phyloP scores from a whole-genome alignment of 2,113 vertebrate species.

The Suricata suricatta region DNA sequence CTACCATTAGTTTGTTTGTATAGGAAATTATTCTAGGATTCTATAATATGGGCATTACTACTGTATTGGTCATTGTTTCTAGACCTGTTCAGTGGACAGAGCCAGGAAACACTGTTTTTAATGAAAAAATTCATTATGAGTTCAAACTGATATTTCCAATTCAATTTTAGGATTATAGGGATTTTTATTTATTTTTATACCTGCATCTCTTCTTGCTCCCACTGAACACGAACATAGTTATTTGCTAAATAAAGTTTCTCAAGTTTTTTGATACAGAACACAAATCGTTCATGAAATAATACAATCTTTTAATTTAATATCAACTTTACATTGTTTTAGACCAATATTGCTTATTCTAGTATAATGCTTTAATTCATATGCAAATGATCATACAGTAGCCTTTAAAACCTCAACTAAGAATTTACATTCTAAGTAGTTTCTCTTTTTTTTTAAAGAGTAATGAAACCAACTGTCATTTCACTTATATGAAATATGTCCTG shows the following conservation, averaged over 20 bases:
- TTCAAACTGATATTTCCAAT: neutral
- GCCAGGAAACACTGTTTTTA: neutral
- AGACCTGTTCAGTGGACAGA: neutral
- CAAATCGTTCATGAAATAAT: neutral
- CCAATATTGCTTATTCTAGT: neutral
- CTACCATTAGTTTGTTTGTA: neutral
- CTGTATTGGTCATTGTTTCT: neutral
- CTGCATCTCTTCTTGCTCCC: neutral
- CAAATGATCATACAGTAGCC: neutral
- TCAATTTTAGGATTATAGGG: neutral
- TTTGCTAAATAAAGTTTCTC: neutral
- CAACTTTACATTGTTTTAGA: neutral
- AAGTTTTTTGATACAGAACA: neutral
- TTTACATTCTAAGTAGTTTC: neutral
- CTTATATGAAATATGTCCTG: neutral
- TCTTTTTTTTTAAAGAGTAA: neutral
- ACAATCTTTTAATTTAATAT: neutral
- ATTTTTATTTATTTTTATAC: neutral
- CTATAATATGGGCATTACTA: neutral
- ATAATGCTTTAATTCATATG: neutral
- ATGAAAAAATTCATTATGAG: neutral
- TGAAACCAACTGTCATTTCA: neutral
- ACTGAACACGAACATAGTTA: neutral
- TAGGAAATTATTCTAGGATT: neutral
- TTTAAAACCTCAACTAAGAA: neutral